phyloP scores from a whole-genome alignment of 2,888 invertebrate species.

The Leptinotarsa peninsularis region DNA sequence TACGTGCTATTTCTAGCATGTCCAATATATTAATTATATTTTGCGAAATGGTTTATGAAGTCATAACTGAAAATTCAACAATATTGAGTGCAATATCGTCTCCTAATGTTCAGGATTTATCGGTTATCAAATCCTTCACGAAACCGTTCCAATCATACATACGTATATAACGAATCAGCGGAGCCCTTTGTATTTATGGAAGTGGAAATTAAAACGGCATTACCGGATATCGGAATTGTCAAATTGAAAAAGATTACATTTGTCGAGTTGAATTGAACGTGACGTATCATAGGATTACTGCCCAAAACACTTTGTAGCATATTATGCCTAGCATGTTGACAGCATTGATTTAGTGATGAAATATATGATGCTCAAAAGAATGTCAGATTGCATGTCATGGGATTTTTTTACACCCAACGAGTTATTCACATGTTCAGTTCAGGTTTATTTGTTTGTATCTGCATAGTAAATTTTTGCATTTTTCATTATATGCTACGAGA shows the following conservation, averaged over 20 bases:
- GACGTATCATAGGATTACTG: conserved; percentile 11
- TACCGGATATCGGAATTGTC: conserved; percentile 29
- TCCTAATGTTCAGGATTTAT: not conserved
- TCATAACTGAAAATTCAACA: not conserved
- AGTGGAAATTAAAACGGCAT: conserved; percentile 26
- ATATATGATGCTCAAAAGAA: not conserved
- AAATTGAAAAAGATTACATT: conserved; percentile 42
- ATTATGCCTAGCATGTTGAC: not conserved
- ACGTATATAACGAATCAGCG: not conserved
- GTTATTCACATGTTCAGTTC: not conserved
- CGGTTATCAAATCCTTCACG: not conserved
- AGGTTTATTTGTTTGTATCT: no score
- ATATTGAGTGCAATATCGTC: not conserved
- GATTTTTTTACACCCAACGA: not conserved
- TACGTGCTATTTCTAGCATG: no score
- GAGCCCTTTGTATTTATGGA: not conserved
- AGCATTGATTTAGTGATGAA: not conserved
- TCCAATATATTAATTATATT: no score
- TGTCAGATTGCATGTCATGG: not conserved
- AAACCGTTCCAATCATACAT: not conserved
- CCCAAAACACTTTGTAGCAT: not conserved
- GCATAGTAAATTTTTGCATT: no score
- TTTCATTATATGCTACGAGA: no score
- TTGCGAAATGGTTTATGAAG: no score
- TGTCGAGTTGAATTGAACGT: conserved; percentile 31